Evolutionary conservation across 92 coral and sea anemone species (phyloP), one percentile per base, ranked within the genome.

Genomic region (Blastomussa wellsi): DNA sequence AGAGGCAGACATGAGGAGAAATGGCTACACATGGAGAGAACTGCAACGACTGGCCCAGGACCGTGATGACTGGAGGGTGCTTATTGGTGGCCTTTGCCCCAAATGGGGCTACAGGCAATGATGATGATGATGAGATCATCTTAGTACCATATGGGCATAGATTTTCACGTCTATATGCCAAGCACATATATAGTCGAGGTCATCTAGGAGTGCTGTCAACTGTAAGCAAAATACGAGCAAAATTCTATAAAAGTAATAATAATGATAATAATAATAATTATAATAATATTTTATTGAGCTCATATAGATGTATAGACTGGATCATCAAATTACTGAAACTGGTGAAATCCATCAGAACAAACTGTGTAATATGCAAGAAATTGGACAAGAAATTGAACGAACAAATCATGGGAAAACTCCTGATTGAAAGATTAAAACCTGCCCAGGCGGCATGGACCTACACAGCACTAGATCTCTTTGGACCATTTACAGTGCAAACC

Each of bases 391-490:
- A 53, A 49, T 24, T 84, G 17, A 65, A n/a, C 14, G 75, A 83
- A 48, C 91, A 88, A 70, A 71, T 77, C 3, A 90, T 86, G 90
- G 88, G 93, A 31, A 86, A 90, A 67, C 66, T 90, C 14, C 89
- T 89, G 17, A 24, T 68, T 31, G 90, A 91, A 28, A 77, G 91
- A 74, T 20, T 88, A n/a, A n/a, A n/a, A n/a, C n/a, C n/a, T n/a
- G n/a, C n/a, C n/a, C n/a, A 32, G 83, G 72, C 31, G 88, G 59
- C 88, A 1, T 90, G 91, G 93, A 69, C 33, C 11, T 82, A 72
- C 65, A 87, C 88, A 12, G 88, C 88, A 22, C 29, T 91, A n/a
- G 92, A 91, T 72, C 74, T 91, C 39, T 91, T 91, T 72, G 92
- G 90, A 11, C 92, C 90, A 4, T 90, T 87, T 48, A 78, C 59